A percentile compares a stretch with the other conserved stretches of the same genome.
Conservation (phyloP, 2,113 vertebrate genomes). For the Planiliza haematocheilus region DNA sequence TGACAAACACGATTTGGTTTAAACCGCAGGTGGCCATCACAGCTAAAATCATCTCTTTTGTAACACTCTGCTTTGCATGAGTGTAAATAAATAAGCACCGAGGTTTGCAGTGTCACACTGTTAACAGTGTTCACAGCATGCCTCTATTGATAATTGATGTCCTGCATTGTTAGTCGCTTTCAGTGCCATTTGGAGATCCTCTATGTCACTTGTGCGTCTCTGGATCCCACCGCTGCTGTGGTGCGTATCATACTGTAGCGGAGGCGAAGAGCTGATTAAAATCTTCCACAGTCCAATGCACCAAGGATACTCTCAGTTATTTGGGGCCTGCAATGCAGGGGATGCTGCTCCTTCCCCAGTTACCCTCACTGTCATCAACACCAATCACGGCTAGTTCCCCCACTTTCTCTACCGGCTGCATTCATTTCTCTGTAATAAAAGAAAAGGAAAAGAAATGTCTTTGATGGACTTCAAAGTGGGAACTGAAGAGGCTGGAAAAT, state of each 20-base stretch:
- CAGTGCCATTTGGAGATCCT: conserved; percentile 55
- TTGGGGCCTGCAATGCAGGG: conserved; percentile 68
- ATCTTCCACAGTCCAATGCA: conserved; percentile 70
- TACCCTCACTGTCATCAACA: conserved; percentile 41
- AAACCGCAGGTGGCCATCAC: not conserved
- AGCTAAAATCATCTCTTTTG: conserved; percentile 4
- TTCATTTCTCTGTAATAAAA: conserved; percentile 15
- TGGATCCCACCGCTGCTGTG: conserved; percentile 39
- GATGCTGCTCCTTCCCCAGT: conserved; percentile 42
- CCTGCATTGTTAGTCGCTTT: conserved; percentile 61
- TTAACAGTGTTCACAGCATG: conserved; percentile 39
- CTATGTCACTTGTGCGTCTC: conserved; percentile 34
- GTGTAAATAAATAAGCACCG: conserved; percentile 28
- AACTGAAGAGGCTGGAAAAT: conserved; percentile 27
- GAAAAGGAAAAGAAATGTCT: conserved; percentile 11
- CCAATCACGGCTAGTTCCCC: conserved; percentile 39
- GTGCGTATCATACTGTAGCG: conserved; percentile 46
- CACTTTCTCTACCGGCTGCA: conserved; percentile 6
- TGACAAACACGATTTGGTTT: conserved; percentile 22
- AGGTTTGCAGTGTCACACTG: conserved; percentile 39
- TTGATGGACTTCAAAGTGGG: conserved; percentile 59
- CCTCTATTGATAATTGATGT: conserved; percentile 63
- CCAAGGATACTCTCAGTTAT: conserved; percentile 61
- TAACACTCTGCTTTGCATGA: not conserved
- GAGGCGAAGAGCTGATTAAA: conserved; percentile 75